Evolutionary conservation across 2,113 vertebrate species (phyloP).

Genomic region (Campylorhamphus procurvoides): DNA sequence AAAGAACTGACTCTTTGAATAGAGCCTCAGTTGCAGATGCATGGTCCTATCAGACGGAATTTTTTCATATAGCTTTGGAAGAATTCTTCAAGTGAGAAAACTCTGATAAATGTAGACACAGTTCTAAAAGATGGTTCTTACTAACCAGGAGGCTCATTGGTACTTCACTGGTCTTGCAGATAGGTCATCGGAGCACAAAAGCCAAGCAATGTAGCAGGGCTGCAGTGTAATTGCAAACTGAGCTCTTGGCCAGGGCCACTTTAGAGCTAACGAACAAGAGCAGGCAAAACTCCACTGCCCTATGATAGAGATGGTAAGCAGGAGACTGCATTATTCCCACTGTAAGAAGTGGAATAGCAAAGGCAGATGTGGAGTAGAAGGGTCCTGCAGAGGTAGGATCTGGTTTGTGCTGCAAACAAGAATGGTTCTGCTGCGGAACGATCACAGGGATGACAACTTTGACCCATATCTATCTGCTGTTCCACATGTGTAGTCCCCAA

Average conservation of each 20-base stretch:
- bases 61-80: background rate
- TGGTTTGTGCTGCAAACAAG: background rate
- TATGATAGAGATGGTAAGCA: background rate
- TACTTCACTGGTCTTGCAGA: background rate
- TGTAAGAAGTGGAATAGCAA: background rate
- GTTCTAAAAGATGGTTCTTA: background rate
- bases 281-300: background rate
- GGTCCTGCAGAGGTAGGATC: background rate
- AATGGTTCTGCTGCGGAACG: background rate
- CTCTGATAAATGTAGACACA: background rate
- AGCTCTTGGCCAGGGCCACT: background rate
- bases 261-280: background rate
- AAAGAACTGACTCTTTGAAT: background rate
- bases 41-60: background rate
- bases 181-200: background rate
- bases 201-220: background rate
- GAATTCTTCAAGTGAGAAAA: background rate
- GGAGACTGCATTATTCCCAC: background rate
- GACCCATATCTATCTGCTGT: background rate
- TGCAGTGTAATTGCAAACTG: background rate
- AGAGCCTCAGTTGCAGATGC: background rate
- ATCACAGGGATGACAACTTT: background rate
- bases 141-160: background rate
- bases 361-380: background rate
- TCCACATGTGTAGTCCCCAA: accelerated